Base-by-base conservation (phyloP, 2,888 invertebrate species). In the Morpho deidamia region DNA sequence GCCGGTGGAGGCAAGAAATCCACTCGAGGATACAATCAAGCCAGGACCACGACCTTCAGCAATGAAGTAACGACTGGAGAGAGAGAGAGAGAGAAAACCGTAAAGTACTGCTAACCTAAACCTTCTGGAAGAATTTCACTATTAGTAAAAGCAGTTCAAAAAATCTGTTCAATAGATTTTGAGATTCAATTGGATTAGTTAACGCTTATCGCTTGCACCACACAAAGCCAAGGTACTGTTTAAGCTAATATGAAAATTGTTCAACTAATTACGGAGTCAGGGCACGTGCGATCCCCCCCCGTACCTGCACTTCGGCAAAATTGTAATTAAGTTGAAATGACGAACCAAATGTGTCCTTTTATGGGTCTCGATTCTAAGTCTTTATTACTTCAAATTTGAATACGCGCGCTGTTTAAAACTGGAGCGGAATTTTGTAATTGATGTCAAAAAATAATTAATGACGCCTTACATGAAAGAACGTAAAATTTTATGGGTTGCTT, bases 211-310 rank as follows among this genome's bases (percentile, higher is more conserved):
- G 9, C 57, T 58, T 53, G 35, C 5, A 12, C 53, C 55, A 51
- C 8, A 34, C 42, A 43, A 56, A 74, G 68, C 73, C 71, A 72
- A 76, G 75, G 73, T 82, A 85, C 83, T 84, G 84, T 83, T 83
- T 83, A 83, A 79, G 79, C 79, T 83, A 86, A 87, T 87, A 86
- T 81, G 85, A 83, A 87, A 85, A 86, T 85, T 84, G 81, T 78
- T 76, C 68, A 79, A 83, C 77, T 83, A 84, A 86, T 87, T 83
- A 77, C 73, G 70, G 66, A 83, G 71, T 74, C 83, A 67, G 67
- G 66, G 74, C 86, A 83, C 85, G 83, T 84, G 66, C 66, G 66
- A 71, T 67, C 14, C 40, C 37, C 42, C 23, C 4, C 34, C 32
- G n/a, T 43, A 60, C 55, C 62, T 58, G 55, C 53, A 50, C 45